Percentiles rank a stretch among this genome's conserved stretches.
Evolutionary conservation across 2,888 invertebrate genomes (phyloP).

Genomic region (Eudemis profundana): DNA sequence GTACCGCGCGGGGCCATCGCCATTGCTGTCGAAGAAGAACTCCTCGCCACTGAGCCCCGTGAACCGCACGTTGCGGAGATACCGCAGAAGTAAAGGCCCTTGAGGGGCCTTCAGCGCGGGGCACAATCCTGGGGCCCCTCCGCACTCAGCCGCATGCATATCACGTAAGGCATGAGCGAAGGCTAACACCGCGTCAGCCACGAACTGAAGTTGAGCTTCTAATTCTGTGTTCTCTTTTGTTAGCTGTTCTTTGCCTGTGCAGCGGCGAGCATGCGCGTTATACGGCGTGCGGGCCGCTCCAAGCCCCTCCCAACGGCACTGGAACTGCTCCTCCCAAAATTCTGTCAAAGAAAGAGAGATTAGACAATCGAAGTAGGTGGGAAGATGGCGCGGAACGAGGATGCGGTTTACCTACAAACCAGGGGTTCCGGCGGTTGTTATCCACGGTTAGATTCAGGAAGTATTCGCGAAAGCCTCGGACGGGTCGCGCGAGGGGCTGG

Average conservation of each 20-base stretch:
- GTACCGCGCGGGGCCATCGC: constrained; percentile 97
- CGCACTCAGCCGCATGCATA: constrained; percentile 93
- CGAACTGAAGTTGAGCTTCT: constrained; percentile 97
- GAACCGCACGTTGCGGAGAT: constrained; percentile 94
- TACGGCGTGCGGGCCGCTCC: constrained; percentile 92
- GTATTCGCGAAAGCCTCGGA: constrained; percentile 93
- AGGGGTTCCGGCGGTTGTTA: constrained; percentile 95
- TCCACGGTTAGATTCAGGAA: constrained; percentile 93
- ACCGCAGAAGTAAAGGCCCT: constrained; percentile 93
- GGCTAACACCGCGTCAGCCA: constrained; percentile 97
- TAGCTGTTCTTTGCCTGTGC: constrained; percentile 92
- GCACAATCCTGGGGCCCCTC: constrained; percentile 91
- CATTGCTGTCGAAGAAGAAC: constrained; percentile 95
- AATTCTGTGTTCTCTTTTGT: constrained; percentile 91
- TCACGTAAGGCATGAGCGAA: constrained; percentile 96
- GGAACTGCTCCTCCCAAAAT: constrained; percentile 97
- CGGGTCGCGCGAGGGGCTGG: constrained; percentile 96
- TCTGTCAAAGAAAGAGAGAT: constrained; percentile 80
- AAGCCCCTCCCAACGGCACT: constrained; percentile 90
- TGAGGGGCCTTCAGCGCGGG: constrained; percentile 95
- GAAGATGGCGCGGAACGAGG: neutral
- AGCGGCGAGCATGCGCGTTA: constrained; percentile 88
- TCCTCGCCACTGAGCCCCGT: constrained; percentile 91
- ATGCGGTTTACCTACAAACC: constrained; percentile 93
- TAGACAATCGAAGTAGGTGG: neutral